phyloP scores from a whole-genome alignment of 2,113 vertebrate species.

The Syngnathoides biaculeatus region DNA sequence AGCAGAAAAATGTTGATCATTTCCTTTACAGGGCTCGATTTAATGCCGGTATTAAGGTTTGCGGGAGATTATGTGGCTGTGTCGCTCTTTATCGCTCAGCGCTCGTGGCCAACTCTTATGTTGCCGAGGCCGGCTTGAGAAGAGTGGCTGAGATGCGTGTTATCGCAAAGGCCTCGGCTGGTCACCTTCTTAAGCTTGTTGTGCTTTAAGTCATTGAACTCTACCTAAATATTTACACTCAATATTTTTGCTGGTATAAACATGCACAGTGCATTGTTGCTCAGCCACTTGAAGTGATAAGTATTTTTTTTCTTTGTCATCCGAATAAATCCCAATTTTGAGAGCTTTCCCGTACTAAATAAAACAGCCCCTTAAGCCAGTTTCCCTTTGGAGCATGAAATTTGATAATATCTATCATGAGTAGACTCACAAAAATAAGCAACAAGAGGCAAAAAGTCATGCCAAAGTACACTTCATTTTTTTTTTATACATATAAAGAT shows the following conservation, averaged over 20 bases:
- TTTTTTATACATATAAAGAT: neutral
- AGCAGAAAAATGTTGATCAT: constrained; percentile 46
- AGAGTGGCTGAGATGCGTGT: constrained; percentile 36
- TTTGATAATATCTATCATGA: neutral
- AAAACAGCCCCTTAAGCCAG: neutral
- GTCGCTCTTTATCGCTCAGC: constrained; percentile 27
- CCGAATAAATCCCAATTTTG: neutral
- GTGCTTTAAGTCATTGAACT: constrained; percentile 49
- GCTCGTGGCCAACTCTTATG: constrained; percentile 27
- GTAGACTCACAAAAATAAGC: neutral
- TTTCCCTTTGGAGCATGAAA: neutral
- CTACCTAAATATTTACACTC: constrained; percentile 34
- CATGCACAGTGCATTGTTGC: constrained; percentile 34
- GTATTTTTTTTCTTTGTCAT: neutral
- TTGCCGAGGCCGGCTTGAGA: constrained; percentile 39
- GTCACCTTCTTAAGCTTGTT: constrained; percentile 53
- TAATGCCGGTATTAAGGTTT: constrained; percentile 55
- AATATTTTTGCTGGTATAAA: constrained; percentile 36
- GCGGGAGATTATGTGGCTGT: constrained; percentile 46
- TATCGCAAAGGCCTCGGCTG: constrained; percentile 60
- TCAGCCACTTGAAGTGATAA: constrained; percentile 15
- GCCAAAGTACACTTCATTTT: neutral
- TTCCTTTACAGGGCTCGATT: constrained; percentile 52
- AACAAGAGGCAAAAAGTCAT: neutral
- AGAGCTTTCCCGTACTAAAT: neutral